Base-by-base conservation (phyloP, 2,113 vertebrate genomes). In the Burhinus oedicnemus region DNA sequence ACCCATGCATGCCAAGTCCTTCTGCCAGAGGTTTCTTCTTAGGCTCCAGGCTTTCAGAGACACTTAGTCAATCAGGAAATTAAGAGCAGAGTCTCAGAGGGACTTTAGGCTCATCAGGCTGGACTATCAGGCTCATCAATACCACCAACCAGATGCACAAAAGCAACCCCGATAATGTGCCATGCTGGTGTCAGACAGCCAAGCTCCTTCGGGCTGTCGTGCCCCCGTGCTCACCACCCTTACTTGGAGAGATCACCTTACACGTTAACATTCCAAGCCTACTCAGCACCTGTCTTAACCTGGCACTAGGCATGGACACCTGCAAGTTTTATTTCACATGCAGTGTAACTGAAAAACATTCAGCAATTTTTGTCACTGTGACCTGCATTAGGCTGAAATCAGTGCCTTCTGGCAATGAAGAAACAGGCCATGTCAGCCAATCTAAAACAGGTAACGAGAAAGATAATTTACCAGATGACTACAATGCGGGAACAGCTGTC, bases 251-350 rank as follows among this genome's bases (percentile, higher is more conserved):
- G 8, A 65, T 9, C 26, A 64, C 38, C 21, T 65, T 14, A 36
- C 4, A 6, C 25, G 60, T 52, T 36, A 70, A 40, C 6, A 7
- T 32, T 64, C 49, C n/a, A 69, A 58, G 42, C 20, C 47, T 20
- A 52, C 32, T 20, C 74, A 69, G 57, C 70, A 71, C 29, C 40
- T 57, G 23, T 25, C 84, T 57, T 36, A 40, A 45, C 51, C 57
- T 38, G 30, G 66, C 42, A 51, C 11, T 25, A 45, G 42, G 52
- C 5, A 64, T 4, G 38, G 40, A 57, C 58, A 86, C 62, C 49
- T 65, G 49, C 17, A 70, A 14, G 15, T 7, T 64, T 64, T 38
- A 61, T 17, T 49, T 61, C 58, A 69, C n/a, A 22, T 0, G 0
- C 36, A 20, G 16, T 0, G 0, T 11, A 9, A 11, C 42, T 18